Evolutionary conservation across 2,888 invertebrate genomes (phyloP), one percentile per base, ranked within the genome.

Genomic region (Odontocolon sp.): DNA sequence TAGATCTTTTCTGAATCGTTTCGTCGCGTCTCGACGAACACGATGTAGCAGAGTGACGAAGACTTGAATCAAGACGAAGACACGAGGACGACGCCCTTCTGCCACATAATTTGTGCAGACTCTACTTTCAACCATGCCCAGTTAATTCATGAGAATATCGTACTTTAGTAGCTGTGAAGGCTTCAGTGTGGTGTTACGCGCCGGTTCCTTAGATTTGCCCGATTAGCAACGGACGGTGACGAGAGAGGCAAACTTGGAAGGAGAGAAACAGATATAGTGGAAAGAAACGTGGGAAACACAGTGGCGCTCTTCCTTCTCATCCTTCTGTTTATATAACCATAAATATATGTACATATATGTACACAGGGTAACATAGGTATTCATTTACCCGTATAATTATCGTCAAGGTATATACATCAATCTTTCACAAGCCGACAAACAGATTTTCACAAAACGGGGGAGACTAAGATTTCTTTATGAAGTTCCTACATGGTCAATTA

Each of bases 161-260:
- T 70, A 67, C 38, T 33, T 76, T 50, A 61, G 38, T 64, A 45
- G 50, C 59, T 50, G 28, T 38, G 31, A 54, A 23, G 78, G 78
- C 77, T 54, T 77, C 75, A 72, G 31, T 79, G 74, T 77, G 57
- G 77, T 69, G 78, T 82, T 77, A 82, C 81, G 76, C 67, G 71
- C 56, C 71, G 81, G 79, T 86, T 83, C 81, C 80, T 81, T 64
- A 83, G 85, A 84, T 85, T 83, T 80, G 71, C 81, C 81, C 77
- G 86, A 87, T 86, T 86, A 85, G 83, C 80, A 82, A 73, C 81
- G 73, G 78, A 75, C 67, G 63, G 77, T 73, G 73, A 66, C 72
- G 81, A 42, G 59, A 21, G 31, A 61, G 45, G 64, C 50, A 71
- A 67, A n/a, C n/a, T n/a, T n/a, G 33, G 71, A 42, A 52, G 59